Evolutionary conservation across 2,113 vertebrate species (phyloP), one percentile per base, ranked within the genome.

Genomic region (Jaculus jaculus): DNA sequence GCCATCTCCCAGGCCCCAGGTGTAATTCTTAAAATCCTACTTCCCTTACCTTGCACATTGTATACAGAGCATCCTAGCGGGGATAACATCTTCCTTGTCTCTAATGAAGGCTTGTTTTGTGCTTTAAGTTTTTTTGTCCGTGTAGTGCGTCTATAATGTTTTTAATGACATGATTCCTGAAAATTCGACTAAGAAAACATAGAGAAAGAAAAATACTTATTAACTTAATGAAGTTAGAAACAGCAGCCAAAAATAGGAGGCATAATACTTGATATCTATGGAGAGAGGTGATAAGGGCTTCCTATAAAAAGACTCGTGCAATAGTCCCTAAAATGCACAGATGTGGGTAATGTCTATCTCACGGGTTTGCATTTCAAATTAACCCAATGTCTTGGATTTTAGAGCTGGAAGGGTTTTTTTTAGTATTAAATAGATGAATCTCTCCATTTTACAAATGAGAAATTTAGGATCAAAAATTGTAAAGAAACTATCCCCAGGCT

Each of bases 141-240:
- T 87, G 21, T 34, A 78, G 65, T 2, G 37, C 24, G 63, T n/a
- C 66, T 16, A 34, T 72, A 63, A 73, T 28, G 93, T 54, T 42
- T 11, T 23, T 42, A 30, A 8, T 81, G 18, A 60, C 9, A 51
- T 93, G 72, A 73, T 74, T 74, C 17, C 71, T 86, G 84, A 82
- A 84, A 89, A 90, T 68, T n/a, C 86, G 89, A 83, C 7, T 68
- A 72, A 89, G 24, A 30, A 90, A 87, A 66, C 30, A 82, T 7
- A 34, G 63, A 93, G 51, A 54, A 91, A 51, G 39, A 71, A 88
- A 75, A 74, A 32, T 65, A 13, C 37, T 16, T 89, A n/a, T 83
- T 39, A 37, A 54, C 2, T 75, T 91, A 17, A 81, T 89, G 73
- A 95, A 83, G 58, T 74, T 72, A 68, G 94, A 84, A 77, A n/a